Conservation (phyloP, 2,113 vertebrate species). For the Upupa epops region DNA sequence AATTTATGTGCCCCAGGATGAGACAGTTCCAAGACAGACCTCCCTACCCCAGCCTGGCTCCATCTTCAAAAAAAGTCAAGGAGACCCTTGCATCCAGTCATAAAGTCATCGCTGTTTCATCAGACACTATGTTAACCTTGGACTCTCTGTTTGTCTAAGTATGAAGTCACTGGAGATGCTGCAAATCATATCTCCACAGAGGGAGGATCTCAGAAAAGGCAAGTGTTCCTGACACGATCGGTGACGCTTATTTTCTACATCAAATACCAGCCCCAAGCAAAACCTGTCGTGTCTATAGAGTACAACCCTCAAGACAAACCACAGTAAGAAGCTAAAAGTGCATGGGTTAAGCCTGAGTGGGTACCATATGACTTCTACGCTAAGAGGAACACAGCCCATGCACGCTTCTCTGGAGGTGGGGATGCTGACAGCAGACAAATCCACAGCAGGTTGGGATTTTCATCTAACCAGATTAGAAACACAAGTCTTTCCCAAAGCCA, state of each 20-base stretch:
- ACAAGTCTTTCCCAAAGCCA: neutral
- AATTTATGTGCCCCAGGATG: conserved; percentile 3
- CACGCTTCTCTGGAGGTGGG: neutral
- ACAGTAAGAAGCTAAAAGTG: neutral
- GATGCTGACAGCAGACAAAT: neutral
- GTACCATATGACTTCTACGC: neutral
- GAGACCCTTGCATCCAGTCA: neutral
- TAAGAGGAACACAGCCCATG: neutral
- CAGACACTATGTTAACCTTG: conserved; percentile 37
- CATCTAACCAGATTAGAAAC: conserved; percentile 12
- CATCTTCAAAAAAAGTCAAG: neutral
- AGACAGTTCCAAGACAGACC: neutral
- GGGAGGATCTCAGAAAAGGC: neutral
- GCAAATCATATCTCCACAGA: conserved; percentile 7
- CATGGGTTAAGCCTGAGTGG: neutral
- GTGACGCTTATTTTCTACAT: neutral
- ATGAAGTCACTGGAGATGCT: conserved; percentile 30
- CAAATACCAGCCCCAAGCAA: neutral
- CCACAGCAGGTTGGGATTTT: conserved; percentile 21
- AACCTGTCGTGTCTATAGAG: neutral
- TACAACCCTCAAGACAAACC: neutral
- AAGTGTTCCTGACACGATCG: neutral
- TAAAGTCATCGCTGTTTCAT: neutral
- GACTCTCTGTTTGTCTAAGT: neutral
- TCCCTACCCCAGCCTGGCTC: conserved; percentile 5